phyloP scores from a whole-genome alignment of 2,888 invertebrate species.

The Orthosia incerta region DNA sequence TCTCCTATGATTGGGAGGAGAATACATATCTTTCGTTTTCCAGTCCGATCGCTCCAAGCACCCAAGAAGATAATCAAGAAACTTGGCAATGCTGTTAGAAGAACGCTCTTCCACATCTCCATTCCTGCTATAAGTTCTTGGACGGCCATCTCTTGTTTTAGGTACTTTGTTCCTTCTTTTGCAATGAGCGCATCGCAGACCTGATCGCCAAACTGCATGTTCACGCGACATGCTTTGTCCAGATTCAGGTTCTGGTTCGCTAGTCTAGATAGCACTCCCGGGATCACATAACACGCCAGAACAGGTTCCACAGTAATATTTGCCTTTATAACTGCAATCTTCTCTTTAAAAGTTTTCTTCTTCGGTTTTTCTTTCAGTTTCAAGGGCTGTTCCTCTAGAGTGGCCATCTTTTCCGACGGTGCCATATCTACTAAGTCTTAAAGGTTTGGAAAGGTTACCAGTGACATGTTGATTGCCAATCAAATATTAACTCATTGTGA shows the following conservation, averaged over 20 bases:
- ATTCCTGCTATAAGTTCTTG: slow-evolving; percentile 90
- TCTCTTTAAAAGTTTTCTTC: slow-evolving; percentile 84
- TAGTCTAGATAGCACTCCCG: slow-evolving; percentile 92
- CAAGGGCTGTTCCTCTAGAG: slow-evolving; percentile 79
- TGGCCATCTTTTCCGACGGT: slow-evolving; percentile 72
- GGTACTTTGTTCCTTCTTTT: slow-evolving; percentile 92
- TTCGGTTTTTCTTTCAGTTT: slow-evolving; percentile 70
- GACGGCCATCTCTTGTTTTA: slow-evolving; percentile 91
- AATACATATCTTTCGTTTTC: slow-evolving; percentile 91
- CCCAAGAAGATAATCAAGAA: slow-evolving; percentile 90
- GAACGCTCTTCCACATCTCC: slow-evolving; percentile 90
- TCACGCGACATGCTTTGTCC: slow-evolving; percentile 96
- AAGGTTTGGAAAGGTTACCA: slow-evolving; percentile 23
- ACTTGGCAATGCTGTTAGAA: slow-evolving; percentile 90
- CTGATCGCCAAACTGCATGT: slow-evolving; percentile 92
- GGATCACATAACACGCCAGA: slow-evolving; percentile 92
- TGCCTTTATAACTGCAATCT: slow-evolving; percentile 85
- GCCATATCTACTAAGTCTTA: slow-evolving; percentile 59
- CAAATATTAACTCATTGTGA: slow-evolving; percentile 69
- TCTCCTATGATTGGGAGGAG: slow-evolving; percentile 90
- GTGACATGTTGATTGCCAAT: slow-evolving; percentile 57
- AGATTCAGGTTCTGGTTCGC: slow-evolving; percentile 96
- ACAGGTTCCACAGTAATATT: slow-evolving; percentile 93
- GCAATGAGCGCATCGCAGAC: slow-evolving; percentile 94
- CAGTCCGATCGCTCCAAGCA: slow-evolving; percentile 92